Percentiles rank a stretch among this genome's conserved stretches.
Conservation (phyloP, 1,140 invertebrate genomes). For the Tetraneura akinire region DNA sequence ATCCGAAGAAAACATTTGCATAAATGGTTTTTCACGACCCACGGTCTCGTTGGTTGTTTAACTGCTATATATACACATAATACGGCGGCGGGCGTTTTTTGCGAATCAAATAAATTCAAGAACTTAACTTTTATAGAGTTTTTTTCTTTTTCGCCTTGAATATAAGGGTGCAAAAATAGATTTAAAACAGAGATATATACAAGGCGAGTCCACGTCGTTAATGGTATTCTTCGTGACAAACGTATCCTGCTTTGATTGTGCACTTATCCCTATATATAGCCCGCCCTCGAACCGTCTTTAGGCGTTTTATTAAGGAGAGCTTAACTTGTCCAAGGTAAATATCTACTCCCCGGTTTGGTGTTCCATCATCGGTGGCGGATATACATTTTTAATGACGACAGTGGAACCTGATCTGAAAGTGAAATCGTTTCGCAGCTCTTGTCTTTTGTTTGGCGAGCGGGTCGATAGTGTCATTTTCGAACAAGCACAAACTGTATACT, state of each 20-base stretch:
- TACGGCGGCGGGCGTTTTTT: constrained; percentile 22
- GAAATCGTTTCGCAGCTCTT: constrained; percentile 47
- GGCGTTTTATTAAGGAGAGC: constrained; percentile 49
- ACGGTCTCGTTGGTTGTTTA: constrained; percentile 36
- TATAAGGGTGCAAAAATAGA: constrained; percentile 48
- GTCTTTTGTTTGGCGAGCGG: constrained; percentile 38
- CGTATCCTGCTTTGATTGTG: constrained; percentile 47
- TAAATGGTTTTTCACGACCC: constrained; percentile 51
- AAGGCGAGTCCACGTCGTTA: constrained; percentile 39
- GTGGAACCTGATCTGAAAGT: constrained; percentile 44
- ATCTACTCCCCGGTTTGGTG: constrained; percentile 24
- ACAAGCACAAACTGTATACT: background rate
- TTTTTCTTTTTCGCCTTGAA: constrained; percentile 15
- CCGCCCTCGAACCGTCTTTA: constrained; percentile 37
- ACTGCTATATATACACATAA: constrained; percentile 39
- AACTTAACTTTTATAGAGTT: constrained; percentile 50
- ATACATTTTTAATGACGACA: constrained; percentile 49
- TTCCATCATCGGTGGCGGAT: constrained; percentile 40
- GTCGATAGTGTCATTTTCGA: constrained; percentile 25
- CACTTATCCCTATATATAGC: constrained; percentile 38
- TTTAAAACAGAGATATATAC: constrained; percentile 42
- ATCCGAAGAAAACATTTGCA: constrained; percentile 49
- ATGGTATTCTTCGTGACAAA: constrained; percentile 49
- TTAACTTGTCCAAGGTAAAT: constrained; percentile 48
- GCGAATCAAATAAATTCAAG: constrained; percentile 48